A percentile compares a stretch with the other conserved stretches of the same genome.
Conservation (phyloP, 1,140 invertebrate species). For the Hormaphis cornu region DNA sequence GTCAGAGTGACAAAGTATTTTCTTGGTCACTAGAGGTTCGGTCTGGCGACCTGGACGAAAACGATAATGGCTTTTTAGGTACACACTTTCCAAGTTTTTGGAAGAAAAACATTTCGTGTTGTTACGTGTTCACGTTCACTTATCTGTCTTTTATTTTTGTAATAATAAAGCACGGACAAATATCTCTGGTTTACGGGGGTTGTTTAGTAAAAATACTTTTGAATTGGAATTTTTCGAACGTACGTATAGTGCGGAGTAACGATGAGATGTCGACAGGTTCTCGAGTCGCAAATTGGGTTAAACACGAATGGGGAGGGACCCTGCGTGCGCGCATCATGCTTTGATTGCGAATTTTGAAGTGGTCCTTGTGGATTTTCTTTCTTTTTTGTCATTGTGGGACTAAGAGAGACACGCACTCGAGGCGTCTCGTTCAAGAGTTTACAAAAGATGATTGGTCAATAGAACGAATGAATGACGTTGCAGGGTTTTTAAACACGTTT, state of each 20-base stretch:
- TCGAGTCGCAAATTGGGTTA: background rate
- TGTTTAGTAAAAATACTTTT: background rate
- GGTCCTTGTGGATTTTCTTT: conserved; percentile 10
- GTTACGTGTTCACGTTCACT: too few relatives aligned
- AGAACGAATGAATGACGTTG: conserved; percentile 11
- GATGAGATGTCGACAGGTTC: background rate
- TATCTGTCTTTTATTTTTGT: too few relatives aligned
- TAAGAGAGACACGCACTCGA: background rate
- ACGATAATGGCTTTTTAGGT: too few relatives aligned
- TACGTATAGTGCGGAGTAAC: too few relatives aligned
- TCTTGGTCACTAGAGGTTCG: background rate
- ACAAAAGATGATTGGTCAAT: conserved; percentile 18
- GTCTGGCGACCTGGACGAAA: too few relatives aligned
- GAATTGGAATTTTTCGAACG: too few relatives aligned
- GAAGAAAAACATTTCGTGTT: too few relatives aligned
- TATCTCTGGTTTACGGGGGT: too few relatives aligned
- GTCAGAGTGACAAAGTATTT: background rate
- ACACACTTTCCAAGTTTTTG: too few relatives aligned
- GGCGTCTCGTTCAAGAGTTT: background rate
- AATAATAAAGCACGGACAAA: too few relatives aligned
- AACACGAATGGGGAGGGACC: conserved; percentile 5
- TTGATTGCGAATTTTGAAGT: conserved; percentile 27
- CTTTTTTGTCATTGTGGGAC: background rate
- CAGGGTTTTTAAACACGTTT: conserved; percentile 7
- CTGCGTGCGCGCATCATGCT: background rate